These are phyloP conservation scores for Dasysyrphus tricinctus DNA, from an alignment of 2,888 invertebrate genomes.

Conservation along the genomic window DNA sequence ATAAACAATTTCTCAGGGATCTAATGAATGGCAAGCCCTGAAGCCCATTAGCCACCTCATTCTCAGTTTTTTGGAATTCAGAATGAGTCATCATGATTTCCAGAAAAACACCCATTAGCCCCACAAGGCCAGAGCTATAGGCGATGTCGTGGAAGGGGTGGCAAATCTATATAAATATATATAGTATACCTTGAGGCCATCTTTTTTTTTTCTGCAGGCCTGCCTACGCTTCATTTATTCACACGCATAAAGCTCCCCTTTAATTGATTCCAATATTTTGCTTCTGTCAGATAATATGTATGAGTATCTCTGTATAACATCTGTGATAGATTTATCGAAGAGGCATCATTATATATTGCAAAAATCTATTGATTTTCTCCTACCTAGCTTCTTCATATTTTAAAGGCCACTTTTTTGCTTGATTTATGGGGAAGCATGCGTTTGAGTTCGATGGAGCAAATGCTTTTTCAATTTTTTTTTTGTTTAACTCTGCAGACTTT, in stretches of 20 bases:
- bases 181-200: neutral
- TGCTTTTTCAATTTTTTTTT: constrained; percentile 4
- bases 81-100: constrained; percentile 45
- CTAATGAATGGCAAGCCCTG: constrained; percentile 52
- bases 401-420: constrained; percentile 22
- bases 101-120: constrained; percentile 13
- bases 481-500: neutral
- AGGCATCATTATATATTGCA: constrained; percentile 29
- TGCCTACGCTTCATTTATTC: constrained; percentile 42
- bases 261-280: neutral
- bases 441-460: neutral
- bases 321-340: constrained; percentile 6
- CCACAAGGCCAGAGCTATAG: neutral
- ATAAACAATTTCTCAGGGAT: constrained; percentile 43
- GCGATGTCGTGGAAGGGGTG: neutral
- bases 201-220: constrained; percentile 26
- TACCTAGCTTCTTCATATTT: neutral
- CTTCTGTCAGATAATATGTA: neutral
- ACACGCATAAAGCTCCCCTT: constrained; percentile 42
- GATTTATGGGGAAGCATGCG: constrained; percentile 35
- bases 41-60: constrained; percentile 52
- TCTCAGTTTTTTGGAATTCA: neutral
- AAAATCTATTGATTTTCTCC: constrained; percentile 56
- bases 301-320: neutral
- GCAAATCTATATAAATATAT: neutral